A percentile compares a stretch with the other conserved stretches of the same genome.
Conservation (phyloP, 2,888 invertebrate genomes). For the Agrilus biguttatus region DNA sequence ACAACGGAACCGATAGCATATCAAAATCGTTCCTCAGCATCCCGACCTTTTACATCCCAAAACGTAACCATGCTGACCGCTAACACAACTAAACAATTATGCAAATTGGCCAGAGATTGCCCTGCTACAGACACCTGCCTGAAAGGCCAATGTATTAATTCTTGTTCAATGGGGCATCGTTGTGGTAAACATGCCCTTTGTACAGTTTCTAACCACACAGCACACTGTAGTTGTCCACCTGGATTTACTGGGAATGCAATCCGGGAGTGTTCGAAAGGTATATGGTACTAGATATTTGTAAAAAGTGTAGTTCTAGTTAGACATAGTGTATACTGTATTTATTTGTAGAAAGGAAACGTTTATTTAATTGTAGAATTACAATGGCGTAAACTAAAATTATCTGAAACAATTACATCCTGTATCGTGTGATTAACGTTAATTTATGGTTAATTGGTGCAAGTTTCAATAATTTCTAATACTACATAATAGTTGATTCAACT, state of each 20-base stretch:
- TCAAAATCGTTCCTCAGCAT: too few relatives aligned
- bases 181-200: constrained; percentile 49
- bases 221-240: constrained; percentile 45
- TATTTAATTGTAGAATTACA: neutral
- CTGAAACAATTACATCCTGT: too few relatives aligned
- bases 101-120: constrained; percentile 50
- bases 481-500: too few relatives aligned
- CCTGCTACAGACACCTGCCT: constrained; percentile 46
- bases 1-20: too few relatives aligned
- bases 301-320: neutral
- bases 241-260: constrained; percentile 38
- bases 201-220: constrained; percentile 46
- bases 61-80: constrained; percentile 30
- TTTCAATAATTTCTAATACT: too few relatives aligned
- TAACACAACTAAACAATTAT: constrained; percentile 34
- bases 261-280: constrained; percentile 50
- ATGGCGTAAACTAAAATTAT: too few relatives aligned
- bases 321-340: neutral
- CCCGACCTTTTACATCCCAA: constrained; percentile 9
- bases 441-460: too few relatives aligned
- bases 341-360: too few relatives aligned
- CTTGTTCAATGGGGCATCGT: constrained; percentile 37
- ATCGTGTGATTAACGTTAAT: too few relatives aligned
- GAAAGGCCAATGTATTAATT: constrained; percentile 47
- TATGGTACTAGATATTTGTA: constrained; percentile 13